phyloP scores from a whole-genome alignment of 2,797 vertebrate species.

The Bradypus variegatus region DNA sequence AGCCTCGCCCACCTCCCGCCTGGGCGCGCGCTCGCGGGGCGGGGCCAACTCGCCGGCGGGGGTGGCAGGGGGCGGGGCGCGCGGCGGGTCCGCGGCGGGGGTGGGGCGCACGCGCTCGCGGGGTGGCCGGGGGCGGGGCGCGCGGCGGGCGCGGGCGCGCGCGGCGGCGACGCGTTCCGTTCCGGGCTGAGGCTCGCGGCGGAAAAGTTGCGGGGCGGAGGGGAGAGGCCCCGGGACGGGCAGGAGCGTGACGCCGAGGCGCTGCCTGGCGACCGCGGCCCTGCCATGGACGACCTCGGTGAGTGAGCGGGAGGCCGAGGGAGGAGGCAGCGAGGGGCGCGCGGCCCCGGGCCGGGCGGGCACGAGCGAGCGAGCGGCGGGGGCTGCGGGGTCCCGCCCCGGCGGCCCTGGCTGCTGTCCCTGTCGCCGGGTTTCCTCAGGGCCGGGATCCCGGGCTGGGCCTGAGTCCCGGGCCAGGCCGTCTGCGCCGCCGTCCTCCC shows the following conservation, averaged over 20 bases:
- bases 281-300: constrained; percentile 65
- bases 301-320: constrained; percentile 41
- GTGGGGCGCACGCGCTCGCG: constrained; percentile 13
- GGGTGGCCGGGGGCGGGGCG: neutral
- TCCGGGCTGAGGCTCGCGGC: constrained; percentile 36
- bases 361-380: neutral
- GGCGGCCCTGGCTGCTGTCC: neutral
- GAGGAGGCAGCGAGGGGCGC: constrained; percentile 12
- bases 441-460: neutral
- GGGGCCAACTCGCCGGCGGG: neutral
- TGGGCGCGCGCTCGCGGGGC: neutral
- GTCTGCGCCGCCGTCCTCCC: neutral
- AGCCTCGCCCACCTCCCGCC: rapidly evolving
- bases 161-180: constrained; percentile 38
- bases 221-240: constrained; percentile 45
- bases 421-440: neutral
- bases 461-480: constrained; percentile 13
- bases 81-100: neutral
- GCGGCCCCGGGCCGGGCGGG: constrained; percentile 22
- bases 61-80: neutral
- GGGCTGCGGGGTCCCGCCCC: constrained; percentile 10
- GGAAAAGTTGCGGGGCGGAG: constrained; percentile 62
- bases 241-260: constrained; percentile 30
- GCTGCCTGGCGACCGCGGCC: neutral
- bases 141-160: constrained; percentile 14